Conservation (phyloP, 2,113 vertebrate genomes). For the Hystrix cristata region DNA sequence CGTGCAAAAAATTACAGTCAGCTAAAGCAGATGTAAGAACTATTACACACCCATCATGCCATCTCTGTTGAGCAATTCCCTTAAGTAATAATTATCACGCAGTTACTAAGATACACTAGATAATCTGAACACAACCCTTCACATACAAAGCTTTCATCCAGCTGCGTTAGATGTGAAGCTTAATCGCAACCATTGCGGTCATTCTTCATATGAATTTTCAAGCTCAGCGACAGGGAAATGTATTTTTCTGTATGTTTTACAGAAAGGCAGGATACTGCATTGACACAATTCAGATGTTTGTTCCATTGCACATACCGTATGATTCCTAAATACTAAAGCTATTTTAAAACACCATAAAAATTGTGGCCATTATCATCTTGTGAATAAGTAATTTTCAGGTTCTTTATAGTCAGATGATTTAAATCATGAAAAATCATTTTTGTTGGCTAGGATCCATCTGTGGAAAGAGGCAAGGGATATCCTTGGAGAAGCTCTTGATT, state of each 20-base stretch:
- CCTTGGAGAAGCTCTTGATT: slow-evolving; percentile 78
- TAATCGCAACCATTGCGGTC: slow-evolving; percentile 25
- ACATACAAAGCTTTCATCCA: background rate
- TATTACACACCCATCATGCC: background rate
- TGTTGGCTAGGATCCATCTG: slow-evolving; percentile 70
- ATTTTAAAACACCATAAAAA: slow-evolving; percentile 75
- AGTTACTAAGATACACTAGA: slow-evolving; percentile 25
- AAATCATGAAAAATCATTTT: slow-evolving; percentile 72
- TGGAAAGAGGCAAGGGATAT: slow-evolving; percentile 65
- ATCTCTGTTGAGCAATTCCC: slow-evolving; percentile 24
- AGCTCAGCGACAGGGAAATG: background rate
- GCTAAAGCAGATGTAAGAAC: slow-evolving; percentile 38
- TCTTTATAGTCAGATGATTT: slow-evolving; percentile 68
- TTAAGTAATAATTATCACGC: slow-evolving; percentile 16
- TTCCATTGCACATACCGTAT: slow-evolving; percentile 48
- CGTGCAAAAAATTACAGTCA: background rate
- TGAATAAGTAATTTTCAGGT: slow-evolving; percentile 65
- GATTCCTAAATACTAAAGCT: slow-evolving; percentile 53
- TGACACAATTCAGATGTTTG: slow-evolving; percentile 66
- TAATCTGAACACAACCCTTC: slow-evolving; percentile 13
- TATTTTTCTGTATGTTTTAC: slow-evolving; percentile 33
- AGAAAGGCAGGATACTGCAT: slow-evolving; percentile 47
- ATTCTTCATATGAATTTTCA: slow-evolving; percentile 36
- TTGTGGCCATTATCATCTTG: slow-evolving; percentile 56
- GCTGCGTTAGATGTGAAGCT: background rate